Conservation (phyloP, 2,888 invertebrate species). For the Cryptocheilus praepositus region DNA sequence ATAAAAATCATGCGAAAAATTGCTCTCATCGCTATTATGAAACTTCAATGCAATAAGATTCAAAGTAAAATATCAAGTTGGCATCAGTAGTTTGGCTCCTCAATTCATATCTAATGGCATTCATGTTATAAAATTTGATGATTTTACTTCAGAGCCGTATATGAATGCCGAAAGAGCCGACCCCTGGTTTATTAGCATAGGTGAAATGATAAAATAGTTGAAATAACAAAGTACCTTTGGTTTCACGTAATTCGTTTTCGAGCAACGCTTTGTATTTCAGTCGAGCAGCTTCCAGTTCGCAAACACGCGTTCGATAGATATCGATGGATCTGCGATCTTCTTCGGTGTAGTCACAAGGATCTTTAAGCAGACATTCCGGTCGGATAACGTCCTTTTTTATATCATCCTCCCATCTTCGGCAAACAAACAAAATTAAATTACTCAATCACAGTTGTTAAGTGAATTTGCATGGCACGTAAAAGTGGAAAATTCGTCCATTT, state of each 20-base stretch:
- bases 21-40: too few relatives aligned
- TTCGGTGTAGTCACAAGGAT: slow-evolving; percentile 82
- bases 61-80: too few relatives aligned
- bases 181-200: too few relatives aligned
- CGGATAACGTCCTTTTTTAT: slow-evolving; percentile 87
- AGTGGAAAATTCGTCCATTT: slow-evolving; percentile 6
- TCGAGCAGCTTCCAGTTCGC: slow-evolving; percentile 81
- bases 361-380: slow-evolving; percentile 82
- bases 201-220: too few relatives aligned
- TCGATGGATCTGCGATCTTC: slow-evolving; percentile 82
- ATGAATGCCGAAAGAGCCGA: too few relatives aligned
- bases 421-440: neutral
- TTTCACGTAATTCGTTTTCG: slow-evolving; percentile 82
- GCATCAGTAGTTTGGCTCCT: too few relatives aligned
- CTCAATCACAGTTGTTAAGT: neutral
- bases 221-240: slow-evolving; percentile 70
- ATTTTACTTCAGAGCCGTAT: too few relatives aligned
- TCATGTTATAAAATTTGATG: too few relatives aligned
- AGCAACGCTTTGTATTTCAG: slow-evolving; percentile 85
- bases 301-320: slow-evolving; percentile 84
- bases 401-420: slow-evolving; percentile 89
- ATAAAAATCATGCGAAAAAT: too few relatives aligned
- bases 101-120: too few relatives aligned
- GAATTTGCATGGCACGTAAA: neutral
- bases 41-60: too few relatives aligned